Evolutionary conservation across 1,140 invertebrate genomes (phyloP), one percentile per base, ranked within the genome.

Genomic region (Mamestra configurata): DNA sequence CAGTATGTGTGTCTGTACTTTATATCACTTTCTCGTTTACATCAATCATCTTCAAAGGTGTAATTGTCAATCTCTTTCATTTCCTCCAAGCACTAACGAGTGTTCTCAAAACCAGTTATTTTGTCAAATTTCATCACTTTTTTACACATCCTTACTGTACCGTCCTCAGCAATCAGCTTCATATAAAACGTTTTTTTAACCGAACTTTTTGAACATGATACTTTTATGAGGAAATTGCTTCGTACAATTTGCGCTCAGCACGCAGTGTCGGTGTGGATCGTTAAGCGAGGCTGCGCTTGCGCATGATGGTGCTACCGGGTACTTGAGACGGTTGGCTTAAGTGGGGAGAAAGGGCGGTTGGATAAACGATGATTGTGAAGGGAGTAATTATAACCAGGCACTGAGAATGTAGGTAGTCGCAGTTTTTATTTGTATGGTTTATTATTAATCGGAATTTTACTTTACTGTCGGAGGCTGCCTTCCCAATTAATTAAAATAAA

Each of bases 161-260:
- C 13, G 11, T 49, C 5, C 66, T 70, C 22, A 49, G 66, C 40
- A 70, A 70, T 49, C 66, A 70, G 40, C n/a, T 3, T 40, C 22
- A 18, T 46, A 70, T 46, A 70, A 46, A 43, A 49, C 22, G n/a
- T 1, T 24, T 43, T 70, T 46, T n/a, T 46, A 15, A 70, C 40
- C 66, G 40, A 49, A 49, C 43, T 70, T 70, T 70, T 46, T 43
- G 40, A 46, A 70, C 40, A 49, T 24, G 66, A 70, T 49, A 70
- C 66, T 80, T 80, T 80, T 75, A 80, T 53, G 79, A 80, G 59
- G 51, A 68, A 55, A 80, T 80, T 80, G 61, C 71, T 24, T 72
- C 40, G 61, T n/a, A 64, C 61, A 75, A 75, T 81, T 73, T 77
- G 79, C 75, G 53, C 15, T 68, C 10, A 59, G 27, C 64, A 40